Evolutionary conservation across 2,113 vertebrate genomes (phyloP), one percentile per base, ranked within the genome.

Genomic region (Pelodiscus sinensis): DNA sequence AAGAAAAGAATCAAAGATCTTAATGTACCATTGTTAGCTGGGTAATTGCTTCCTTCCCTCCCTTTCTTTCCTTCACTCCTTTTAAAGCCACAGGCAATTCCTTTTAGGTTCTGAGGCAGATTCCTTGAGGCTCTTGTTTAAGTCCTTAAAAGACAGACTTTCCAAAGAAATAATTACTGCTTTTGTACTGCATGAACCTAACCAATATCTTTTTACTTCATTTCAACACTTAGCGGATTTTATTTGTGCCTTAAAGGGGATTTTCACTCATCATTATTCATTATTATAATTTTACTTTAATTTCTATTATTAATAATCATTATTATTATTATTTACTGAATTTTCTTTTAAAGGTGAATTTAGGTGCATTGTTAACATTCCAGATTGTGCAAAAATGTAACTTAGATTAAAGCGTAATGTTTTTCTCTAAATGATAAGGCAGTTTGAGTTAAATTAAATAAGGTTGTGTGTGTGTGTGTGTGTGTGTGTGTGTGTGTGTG

Each of bases 141-240:
- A 97, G 79, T 89, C 94, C 85, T 97, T 97, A 95, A 95, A 95
- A 97, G 92, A 94, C 89, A 94, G 81, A 92, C 81, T 97, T 97
- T 95, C 73, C 96, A 96, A 97, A 97, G 96, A 97, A 97, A 95
- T 98, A 97, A 98, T 98, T 96, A 95, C 95, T 94, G 96, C 94
- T 94, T 97, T 97, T 96, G 92, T 94, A 90, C 80, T 94, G 95
- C 94, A 94, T 82, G 90, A 95, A 85, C 95, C 95, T 94, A 94
- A 96, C 85, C 54, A 98, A 97, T 87, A 94, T 96, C 95, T 96
- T 95, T 94, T 71, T 83, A 96, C 94, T 94, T 92, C 87, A 9
- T 95, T 98, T 97, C 93, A 95, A 93, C 93, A 87, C 85, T 96
- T 97, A 88, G 87, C 81, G 29, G 83, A 60, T 92, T 96, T 96